These are phyloP conservation scores for Eupithecia centaureata DNA, from an alignment of 2,888 invertebrate species.

Conservation along the genomic window DNA sequence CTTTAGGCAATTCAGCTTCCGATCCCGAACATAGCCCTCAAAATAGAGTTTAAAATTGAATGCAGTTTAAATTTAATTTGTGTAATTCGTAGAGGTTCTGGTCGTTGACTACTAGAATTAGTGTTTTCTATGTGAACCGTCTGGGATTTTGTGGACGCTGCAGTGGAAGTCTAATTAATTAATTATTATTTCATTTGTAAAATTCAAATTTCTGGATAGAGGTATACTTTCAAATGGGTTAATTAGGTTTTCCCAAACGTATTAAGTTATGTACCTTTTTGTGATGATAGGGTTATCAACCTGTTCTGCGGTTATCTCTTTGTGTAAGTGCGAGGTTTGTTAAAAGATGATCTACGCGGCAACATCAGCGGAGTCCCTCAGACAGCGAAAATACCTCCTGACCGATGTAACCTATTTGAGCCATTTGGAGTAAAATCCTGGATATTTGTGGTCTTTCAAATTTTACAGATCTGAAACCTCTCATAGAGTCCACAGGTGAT, in stretches of 20 bases:
- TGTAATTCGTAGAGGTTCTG: constrained; percentile 60
- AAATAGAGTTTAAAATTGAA: constrained; percentile 52
- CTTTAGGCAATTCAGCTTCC: constrained; percentile 40
- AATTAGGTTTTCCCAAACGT: background rate
- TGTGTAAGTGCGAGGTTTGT: background rate
- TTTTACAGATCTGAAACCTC: no score
- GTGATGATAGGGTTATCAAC: background rate
- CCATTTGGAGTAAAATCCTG: no score
- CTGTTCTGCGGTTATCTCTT: background rate
- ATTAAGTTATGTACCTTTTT: background rate
- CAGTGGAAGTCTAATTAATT: constrained; percentile 56
- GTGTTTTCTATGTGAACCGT: constrained; percentile 39
- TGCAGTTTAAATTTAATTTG: constrained; percentile 48
- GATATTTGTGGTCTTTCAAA: no score
- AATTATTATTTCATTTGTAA: constrained; percentile 30
- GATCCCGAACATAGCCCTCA: constrained; percentile 44
- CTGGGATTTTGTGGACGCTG: constrained; percentile 53
- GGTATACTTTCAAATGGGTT: background rate
- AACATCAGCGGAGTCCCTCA: no score
- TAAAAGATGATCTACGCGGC: no score
- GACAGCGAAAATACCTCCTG: no score
- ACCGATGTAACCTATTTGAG: no score
- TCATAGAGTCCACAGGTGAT: no score
- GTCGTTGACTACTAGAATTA: constrained; percentile 63
- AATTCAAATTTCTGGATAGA: constrained; percentile 15